Percentiles rank a stretch among this genome's conserved stretches.
Evolutionary conservation across 1,140 invertebrate genomes (phyloP).

Genomic region (Megalopta genalis): DNA sequence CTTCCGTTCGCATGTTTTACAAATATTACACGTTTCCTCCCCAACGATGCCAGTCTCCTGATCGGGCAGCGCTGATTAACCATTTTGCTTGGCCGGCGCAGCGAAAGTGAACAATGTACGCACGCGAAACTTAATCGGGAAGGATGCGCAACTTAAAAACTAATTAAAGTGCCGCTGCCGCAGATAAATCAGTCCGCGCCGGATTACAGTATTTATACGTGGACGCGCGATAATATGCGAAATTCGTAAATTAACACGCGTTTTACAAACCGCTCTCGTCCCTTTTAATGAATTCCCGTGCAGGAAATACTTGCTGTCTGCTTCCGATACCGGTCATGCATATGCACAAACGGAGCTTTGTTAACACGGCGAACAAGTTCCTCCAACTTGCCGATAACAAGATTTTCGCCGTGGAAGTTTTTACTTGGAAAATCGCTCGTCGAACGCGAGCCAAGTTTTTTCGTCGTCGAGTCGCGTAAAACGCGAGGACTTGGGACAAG

Average conservation of each 20-base stretch:
- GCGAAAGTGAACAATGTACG: not conserved
- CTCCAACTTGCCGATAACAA: too few relatives aligned
- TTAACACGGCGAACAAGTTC: too few relatives aligned
- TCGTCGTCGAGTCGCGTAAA: too few relatives aligned
- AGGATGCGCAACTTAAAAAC: not conserved
- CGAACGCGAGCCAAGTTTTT: too few relatives aligned
- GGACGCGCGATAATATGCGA: not conserved
- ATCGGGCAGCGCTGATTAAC: constrained; percentile 31
- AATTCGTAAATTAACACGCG: not conserved
- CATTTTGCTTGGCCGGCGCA: constrained; percentile 17
- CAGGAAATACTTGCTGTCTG: too few relatives aligned
- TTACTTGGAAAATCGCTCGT: too few relatives aligned
- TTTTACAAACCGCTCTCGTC: not conserved
- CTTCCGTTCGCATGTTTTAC: constrained; percentile 35
- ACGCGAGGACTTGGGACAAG: too few relatives aligned
- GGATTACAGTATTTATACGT: not conserved
- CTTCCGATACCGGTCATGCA: too few relatives aligned
- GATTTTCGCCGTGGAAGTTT: too few relatives aligned
- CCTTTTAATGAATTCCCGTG: too few relatives aligned
- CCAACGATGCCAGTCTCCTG: not conserved
- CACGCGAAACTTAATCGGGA: not conserved
- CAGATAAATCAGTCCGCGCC: not conserved
- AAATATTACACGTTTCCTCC: constrained; percentile 28
- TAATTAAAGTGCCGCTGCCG: not conserved
- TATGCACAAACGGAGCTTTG: too few relatives aligned